A percentile compares a stretch with the other conserved stretches of the same genome.
Evolutionary conservation across 1,140 invertebrate species (phyloP).

Genomic region (Ceratina japonica): DNA sequence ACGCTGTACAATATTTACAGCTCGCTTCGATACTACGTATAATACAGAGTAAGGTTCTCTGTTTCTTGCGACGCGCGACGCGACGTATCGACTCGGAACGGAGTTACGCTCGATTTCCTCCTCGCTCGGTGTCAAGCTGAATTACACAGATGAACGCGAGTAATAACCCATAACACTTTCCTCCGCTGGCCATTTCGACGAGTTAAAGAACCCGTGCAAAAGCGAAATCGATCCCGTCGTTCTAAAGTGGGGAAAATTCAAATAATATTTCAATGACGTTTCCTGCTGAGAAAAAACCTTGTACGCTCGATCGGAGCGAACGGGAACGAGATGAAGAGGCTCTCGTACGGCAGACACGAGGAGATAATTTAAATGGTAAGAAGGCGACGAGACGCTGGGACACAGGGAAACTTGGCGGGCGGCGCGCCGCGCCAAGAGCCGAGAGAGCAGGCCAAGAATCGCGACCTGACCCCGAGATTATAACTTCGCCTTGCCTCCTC

Average conservation of each 20-base stretch:
- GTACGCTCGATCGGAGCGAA: not conserved
- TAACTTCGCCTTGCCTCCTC: constrained; percentile 41
- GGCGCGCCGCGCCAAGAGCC: constrained; percentile 28
- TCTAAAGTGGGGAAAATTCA: no score
- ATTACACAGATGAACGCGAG: not conserved
- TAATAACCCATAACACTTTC: not conserved
- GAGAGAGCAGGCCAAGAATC: constrained; percentile 57
- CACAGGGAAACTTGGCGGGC: constrained; percentile 50
- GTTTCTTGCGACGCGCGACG: not conserved
- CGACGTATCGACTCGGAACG: not conserved
- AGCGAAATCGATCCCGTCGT: no score
- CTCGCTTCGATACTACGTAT: not conserved
- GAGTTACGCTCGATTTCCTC: not conserved
- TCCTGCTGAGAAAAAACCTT: not conserved
- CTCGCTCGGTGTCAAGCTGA: not conserved
- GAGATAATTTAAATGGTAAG: constrained; percentile 30
- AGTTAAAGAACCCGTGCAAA: no score
- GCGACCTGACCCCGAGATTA: constrained; percentile 63
- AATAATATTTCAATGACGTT: not conserved
- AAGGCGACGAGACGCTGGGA: constrained; percentile 19
- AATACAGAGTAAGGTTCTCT: not conserved
- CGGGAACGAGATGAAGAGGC: not conserved
- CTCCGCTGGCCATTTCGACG: not conserved
- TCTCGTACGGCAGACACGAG: not conserved
- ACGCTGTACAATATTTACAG: not conserved